Conservation (phyloP, 2,888 invertebrate species). For the Dichetophora obliterata region DNA sequence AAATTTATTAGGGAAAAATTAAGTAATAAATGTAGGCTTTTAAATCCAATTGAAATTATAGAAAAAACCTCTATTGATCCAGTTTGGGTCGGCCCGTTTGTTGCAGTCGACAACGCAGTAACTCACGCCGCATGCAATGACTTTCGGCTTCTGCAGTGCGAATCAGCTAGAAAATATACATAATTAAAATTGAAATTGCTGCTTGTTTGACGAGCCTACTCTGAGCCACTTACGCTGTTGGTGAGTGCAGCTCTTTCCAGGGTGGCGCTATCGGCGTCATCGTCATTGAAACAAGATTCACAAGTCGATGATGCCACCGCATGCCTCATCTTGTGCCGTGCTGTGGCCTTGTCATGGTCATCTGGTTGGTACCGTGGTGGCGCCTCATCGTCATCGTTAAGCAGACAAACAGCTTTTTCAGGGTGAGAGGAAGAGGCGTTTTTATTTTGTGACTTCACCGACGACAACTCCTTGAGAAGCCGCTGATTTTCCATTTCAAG, state of each 20-base stretch:
- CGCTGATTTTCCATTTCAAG: slow-evolving; percentile 64
- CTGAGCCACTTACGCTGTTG: slow-evolving; percentile 56
- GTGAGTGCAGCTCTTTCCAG: slow-evolving; percentile 61
- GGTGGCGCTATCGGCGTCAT: slow-evolving; percentile 56
- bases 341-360: slow-evolving; percentile 38
- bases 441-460: slow-evolving; percentile 49
- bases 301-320: slow-evolving; percentile 52
- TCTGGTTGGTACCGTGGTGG: slow-evolving; percentile 50
- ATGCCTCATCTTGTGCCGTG: slow-evolving; percentile 43
- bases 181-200: background rate
- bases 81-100: slow-evolving; percentile 45
- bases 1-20: too few species aligned
- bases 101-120: slow-evolving; percentile 60
- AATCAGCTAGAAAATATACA: slow-evolving; percentile 52
- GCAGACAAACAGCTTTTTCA: background rate
- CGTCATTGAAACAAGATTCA: slow-evolving; percentile 51
- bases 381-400: slow-evolving; percentile 46
- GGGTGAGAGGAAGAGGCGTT: background rate
- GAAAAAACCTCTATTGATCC: background rate
- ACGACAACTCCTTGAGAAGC: slow-evolving; percentile 57
- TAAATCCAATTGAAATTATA: too few species aligned
- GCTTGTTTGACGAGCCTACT: background rate
- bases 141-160: slow-evolving; percentile 60
- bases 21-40: too few species aligned
- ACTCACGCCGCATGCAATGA: slow-evolving; percentile 59